Evolutionary conservation across 2,888 invertebrate species (phyloP).

Genomic region (Zygaena filipendulae): DNA sequence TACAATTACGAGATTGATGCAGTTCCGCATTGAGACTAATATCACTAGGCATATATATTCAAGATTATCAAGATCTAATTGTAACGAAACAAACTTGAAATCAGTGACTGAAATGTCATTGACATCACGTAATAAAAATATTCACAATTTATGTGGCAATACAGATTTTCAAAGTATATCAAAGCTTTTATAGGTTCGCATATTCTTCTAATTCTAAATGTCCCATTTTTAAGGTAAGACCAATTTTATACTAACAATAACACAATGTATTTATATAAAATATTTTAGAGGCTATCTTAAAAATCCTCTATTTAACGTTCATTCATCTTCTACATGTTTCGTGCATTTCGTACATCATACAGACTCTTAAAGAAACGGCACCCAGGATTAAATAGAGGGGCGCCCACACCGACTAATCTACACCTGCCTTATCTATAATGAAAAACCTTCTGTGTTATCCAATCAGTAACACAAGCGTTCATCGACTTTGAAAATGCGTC

Average conservation of each 20-base stretch:
- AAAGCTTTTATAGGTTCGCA: constrained; percentile 46
- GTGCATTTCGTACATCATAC: constrained; percentile 90
- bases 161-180: constrained; percentile 62
- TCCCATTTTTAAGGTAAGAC: constrained; percentile 56
- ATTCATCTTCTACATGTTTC: constrained; percentile 87
- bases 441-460: no score
- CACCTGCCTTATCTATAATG: no score
- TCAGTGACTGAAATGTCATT: constrained; percentile 64
- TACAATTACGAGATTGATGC: constrained; percentile 42
- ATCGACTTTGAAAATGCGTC: no score
- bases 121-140: constrained; percentile 59
- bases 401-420: constrained; percentile 67
- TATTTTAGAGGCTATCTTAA: constrained; percentile 44
- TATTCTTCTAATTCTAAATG: constrained; percentile 59
- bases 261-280: constrained; percentile 61
- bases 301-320: constrained; percentile 44
- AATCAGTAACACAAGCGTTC: no score
- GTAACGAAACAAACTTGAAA: constrained; percentile 58
- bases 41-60: constrained; percentile 54
- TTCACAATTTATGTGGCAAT: constrained; percentile 69
- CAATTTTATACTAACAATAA: constrained; percentile 51
- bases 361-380: constrained; percentile 68
- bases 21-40: constrained; percentile 45
- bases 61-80: constrained; percentile 57
- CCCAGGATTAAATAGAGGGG: constrained; percentile 63